Percentiles rank a stretch among this genome's conserved stretches.
phyloP scores from a whole-genome alignment of 2,888 invertebrate genomes.

The Eurytoma adleriae region DNA sequence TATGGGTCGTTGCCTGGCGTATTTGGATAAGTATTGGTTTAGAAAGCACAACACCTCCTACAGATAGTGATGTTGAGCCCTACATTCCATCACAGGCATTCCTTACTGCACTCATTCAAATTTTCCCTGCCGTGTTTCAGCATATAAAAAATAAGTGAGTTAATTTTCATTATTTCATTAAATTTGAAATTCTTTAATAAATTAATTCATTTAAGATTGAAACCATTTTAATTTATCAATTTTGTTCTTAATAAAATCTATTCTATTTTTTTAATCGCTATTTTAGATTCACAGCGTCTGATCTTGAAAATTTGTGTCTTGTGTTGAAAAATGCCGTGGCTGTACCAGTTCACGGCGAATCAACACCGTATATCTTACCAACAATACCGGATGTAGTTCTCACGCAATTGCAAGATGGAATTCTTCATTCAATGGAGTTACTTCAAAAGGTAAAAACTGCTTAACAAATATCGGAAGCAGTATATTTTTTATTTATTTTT shows the following conservation, averaged over 20 bases:
- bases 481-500: conserved; percentile 6
- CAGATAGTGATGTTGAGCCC: conserved; percentile 78
- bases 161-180: conserved; percentile 2
- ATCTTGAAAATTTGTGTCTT: conserved; percentile 87
- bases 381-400: conserved; percentile 87
- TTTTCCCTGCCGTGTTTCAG: conserved; percentile 96
- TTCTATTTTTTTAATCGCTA: conserved; percentile 16
- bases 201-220: too few relatives aligned
- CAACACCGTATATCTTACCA: conserved; percentile 88
- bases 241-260: not conserved
- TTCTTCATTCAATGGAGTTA: conserved; percentile 90
- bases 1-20: conserved; percentile 90
- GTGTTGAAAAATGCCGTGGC: conserved; percentile 87
- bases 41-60: conserved; percentile 83
- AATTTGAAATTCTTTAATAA: conserved; percentile 13
- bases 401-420: conserved; percentile 90
- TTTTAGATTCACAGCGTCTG: conserved; percentile 81
- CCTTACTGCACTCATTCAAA: conserved; percentile 95
- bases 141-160: conserved; percentile 87
- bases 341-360: conserved; percentile 89
- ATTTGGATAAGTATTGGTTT: conserved; percentile 94
- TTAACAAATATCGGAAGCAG: not conserved
- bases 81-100: conserved; percentile 96
- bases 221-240: too few relatives aligned
- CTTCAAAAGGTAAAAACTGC: conserved; percentile 84